Conservation (phyloP, 2,888 invertebrate species). For the Lumbricus terrestris region DNA sequence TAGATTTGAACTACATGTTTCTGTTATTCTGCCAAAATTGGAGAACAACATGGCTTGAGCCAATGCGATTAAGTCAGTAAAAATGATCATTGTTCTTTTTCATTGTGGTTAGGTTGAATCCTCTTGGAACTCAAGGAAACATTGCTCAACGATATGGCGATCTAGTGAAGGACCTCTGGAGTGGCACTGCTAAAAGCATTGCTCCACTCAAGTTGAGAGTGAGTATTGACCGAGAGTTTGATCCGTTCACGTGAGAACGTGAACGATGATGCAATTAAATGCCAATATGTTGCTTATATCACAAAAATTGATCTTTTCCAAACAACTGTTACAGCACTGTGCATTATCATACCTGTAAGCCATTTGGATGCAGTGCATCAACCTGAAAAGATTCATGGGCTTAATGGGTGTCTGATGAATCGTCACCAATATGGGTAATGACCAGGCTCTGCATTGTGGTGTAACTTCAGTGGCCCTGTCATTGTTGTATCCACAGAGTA, state of each 20-base stretch:
- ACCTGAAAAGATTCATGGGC: too few relatives aligned
- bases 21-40: background rate
- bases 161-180: slow-evolving; percentile 74
- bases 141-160: slow-evolving; percentile 78
- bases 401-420: background rate
- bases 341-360: too few relatives aligned
- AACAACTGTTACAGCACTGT: background rate
- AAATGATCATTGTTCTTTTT: background rate
- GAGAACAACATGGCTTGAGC: background rate
- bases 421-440: background rate
- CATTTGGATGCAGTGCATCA: too few relatives aligned
- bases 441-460: background rate
- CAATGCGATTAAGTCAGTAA: background rate
- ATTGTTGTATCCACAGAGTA: background rate
- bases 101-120: slow-evolving; percentile 68
- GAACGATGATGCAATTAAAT: background rate
- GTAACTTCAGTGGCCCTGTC: background rate
- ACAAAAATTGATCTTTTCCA: background rate
- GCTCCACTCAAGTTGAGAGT: slow-evolving; percentile 79
- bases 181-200: slow-evolving; percentile 76
- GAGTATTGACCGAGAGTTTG: slow-evolving; percentile 37
- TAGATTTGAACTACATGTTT: background rate
- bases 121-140: slow-evolving; percentile 82
- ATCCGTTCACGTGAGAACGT: too few relatives aligned
- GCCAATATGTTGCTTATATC: background rate